Evolutionary conservation across 2,888 invertebrate species (phyloP), one percentile per base, ranked within the genome.

Genomic region (Pristionchus exspectatus): DNA sequence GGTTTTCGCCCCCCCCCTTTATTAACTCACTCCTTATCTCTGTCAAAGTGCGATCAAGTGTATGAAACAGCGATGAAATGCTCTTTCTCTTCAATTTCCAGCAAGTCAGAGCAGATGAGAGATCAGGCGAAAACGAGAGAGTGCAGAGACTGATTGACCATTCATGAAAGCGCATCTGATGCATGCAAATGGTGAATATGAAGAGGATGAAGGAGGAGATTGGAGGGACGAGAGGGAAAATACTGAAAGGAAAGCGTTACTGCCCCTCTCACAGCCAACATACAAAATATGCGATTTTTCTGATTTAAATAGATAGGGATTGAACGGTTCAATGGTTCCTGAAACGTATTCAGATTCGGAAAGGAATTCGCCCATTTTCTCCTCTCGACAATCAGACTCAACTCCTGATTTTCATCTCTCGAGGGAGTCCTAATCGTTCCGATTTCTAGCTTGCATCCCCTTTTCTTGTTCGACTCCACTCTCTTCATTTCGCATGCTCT

Each of bases 141-240:
- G 84, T 30, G 56, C 56, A 84, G 84, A 84, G 54, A 56, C 30
- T 84, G 84, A 84, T 84, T 56, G 56, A 9, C 84, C 44, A 84
- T 84, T 84, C 84, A 84, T 84, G 84, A 84, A 54, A 18, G 56
- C 30, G 16, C 56, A 59, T 56, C 30, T 56, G 54, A 84, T 84
- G 84, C 27, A 84, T 84, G 84, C 54, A 84, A 59, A 84, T 56
- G 56, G 56, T 7, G 27, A 9, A 30, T 27, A 84, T 44, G 56
- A 56, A 54, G 84, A n/a, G 83, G 54, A 83, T 30, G 44, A 54
- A 30, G n/a, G 54, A 50, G 56, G 5, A 59, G 56, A 56, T 54
- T 56, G 21, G 30, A 56, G 56, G 56, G 27, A n/a, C 59, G 59
- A 59, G 24, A 24, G 59, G 59, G 18, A 59, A 38, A 24, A 38